These are phyloP conservation scores for Drosophila macrospina DNA, from an alignment of 2,888 invertebrate genomes.

Conservation along the genomic window DNA sequence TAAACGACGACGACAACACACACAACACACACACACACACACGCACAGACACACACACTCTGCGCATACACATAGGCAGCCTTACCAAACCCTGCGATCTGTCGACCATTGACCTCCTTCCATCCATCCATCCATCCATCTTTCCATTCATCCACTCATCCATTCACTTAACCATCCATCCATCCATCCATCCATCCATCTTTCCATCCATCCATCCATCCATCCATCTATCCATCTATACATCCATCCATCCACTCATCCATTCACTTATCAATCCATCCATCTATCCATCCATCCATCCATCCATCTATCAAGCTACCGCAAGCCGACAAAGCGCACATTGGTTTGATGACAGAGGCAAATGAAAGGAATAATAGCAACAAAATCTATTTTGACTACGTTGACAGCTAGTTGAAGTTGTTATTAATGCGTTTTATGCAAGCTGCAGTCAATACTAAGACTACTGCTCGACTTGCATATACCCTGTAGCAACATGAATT, in stretches of 20 bases:
- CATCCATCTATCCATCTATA: neutral
- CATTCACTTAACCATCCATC: too few species aligned
- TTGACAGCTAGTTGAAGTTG: conserved; percentile 1
- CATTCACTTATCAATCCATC: neutral
- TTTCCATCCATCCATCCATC: too few species aligned
- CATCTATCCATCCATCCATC: neutral
- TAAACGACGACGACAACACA: conserved; percentile 7
- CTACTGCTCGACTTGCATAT: neutral
- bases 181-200: too few species aligned
- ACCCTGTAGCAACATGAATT: neutral
- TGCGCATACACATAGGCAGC: neutral
- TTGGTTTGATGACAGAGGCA: neutral
- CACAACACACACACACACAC: conserved; percentile 12
- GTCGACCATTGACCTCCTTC: neutral
- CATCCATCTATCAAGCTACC: conserved; percentile 4
- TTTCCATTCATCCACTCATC: too few species aligned
- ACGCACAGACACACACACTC: neutral
- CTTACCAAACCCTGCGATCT: neutral
- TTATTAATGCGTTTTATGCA: conserved; percentile 3
- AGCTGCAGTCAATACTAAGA: neutral
- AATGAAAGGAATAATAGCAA: neutral
- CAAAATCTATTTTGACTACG: neutral
- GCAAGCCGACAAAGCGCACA: neutral
- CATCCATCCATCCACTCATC: neutral
- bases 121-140: neutral